phyloP scores from a whole-genome alignment of 2,113 vertebrate species.

The Datnioides undecimradiatus region DNA sequence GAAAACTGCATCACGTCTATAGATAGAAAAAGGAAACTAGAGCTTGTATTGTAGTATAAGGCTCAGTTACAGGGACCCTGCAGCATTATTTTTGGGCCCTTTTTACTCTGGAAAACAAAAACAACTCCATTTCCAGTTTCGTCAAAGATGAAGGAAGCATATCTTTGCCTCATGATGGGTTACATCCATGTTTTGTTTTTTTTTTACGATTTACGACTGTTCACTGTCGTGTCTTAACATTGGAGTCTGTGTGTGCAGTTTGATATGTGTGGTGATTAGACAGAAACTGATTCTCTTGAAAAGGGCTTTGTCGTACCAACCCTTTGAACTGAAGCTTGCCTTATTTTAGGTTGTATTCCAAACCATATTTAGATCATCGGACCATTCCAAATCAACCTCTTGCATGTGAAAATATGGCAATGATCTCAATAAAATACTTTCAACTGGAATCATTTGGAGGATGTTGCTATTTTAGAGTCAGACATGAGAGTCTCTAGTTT shows the following conservation, averaged over 20 bases:
- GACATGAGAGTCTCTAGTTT: slow-evolving; percentile 37
- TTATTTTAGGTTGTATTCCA: slow-evolving; percentile 55
- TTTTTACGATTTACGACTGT: slow-evolving; percentile 37
- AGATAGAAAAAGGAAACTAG: slow-evolving; percentile 25
- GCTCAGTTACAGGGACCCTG: slow-evolving; percentile 26
- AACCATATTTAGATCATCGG: slow-evolving; percentile 43
- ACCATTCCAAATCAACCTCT: slow-evolving; percentile 68
- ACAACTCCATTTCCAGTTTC: slow-evolving; percentile 34
- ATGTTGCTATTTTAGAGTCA: slow-evolving; percentile 42
- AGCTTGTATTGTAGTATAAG: slow-evolving; percentile 23
- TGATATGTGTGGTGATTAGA: slow-evolving; percentile 30
- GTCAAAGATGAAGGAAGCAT: slow-evolving; percentile 71
- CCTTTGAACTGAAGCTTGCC: slow-evolving; percentile 70
- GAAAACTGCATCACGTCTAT: slow-evolving; percentile 58
- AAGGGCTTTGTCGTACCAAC: slow-evolving; percentile 72
- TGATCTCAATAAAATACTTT: slow-evolving; percentile 61
- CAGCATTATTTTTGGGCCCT: slow-evolving; percentile 12
- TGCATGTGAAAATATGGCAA: slow-evolving; percentile 67
- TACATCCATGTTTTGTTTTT: slow-evolving; percentile 35
- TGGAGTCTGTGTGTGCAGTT: slow-evolving; percentile 32
- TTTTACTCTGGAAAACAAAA: slow-evolving; percentile 22
- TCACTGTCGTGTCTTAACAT: slow-evolving; percentile 34
- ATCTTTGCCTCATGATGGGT: slow-evolving; percentile 28
- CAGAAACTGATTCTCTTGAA: slow-evolving; percentile 50
- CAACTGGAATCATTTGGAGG: slow-evolving; percentile 76